phyloP scores from a whole-genome alignment of 1,140 invertebrate species.

The Glomeris maerens region DNA sequence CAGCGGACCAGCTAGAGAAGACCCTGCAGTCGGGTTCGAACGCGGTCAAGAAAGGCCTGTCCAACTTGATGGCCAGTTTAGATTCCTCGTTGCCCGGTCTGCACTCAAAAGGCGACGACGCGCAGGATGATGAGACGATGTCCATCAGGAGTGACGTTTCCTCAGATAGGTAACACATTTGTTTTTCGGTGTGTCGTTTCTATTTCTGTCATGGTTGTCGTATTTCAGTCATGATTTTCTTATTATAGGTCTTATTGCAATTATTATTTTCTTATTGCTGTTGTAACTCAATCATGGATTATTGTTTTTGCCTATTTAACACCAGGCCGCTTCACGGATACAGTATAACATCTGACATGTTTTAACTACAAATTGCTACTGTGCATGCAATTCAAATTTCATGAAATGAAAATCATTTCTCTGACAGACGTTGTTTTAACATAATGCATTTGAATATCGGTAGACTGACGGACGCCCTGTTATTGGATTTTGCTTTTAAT shows the following conservation, averaged over 20 bases:
- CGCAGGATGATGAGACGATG: slow-evolving; percentile 22
- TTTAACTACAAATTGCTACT: not conserved
- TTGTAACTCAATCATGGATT: not conserved
- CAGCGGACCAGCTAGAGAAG: not conserved
- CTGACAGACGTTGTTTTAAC: not conserved
- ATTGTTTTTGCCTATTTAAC: not conserved
- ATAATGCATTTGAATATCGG: too few species aligned
- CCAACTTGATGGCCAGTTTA: slow-evolving; percentile 60
- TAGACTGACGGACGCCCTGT: too few species aligned
- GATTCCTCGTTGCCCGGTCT: slow-evolving; percentile 52
- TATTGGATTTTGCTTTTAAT: not conserved
- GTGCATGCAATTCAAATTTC: not conserved
- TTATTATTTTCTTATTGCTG: not conserved
- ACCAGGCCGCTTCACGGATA: not conserved
- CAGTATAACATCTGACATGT: not conserved
- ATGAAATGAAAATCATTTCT: not conserved
- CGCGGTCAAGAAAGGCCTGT: slow-evolving; percentile 55
- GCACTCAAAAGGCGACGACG: slow-evolving; percentile 47
- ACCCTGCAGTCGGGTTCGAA: slow-evolving; percentile 11
- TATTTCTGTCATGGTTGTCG: too few species aligned
- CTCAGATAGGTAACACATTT: slow-evolving; percentile 29
- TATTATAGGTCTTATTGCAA: too few species aligned
- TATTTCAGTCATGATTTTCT: too few species aligned
- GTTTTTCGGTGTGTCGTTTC: not conserved
- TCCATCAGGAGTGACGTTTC: slow-evolving; percentile 57